These are phyloP conservation scores for Alouatta palliata DNA, from an alignment of 2,113 vertebrate genomes.

Conservation along the genomic window DNA sequence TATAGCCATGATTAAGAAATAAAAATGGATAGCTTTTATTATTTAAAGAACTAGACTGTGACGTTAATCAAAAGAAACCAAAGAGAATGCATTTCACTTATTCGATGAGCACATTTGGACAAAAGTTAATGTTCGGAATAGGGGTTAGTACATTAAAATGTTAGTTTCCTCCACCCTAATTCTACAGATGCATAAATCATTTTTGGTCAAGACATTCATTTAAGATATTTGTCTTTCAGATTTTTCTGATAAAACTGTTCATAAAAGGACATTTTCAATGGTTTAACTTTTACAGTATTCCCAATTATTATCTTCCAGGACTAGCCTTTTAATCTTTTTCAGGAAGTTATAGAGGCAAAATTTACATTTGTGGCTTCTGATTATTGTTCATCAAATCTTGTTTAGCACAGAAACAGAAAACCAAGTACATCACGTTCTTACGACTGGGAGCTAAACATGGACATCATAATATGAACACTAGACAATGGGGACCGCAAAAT, in stretches of 20 bases:
- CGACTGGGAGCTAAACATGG: too few relatives aligned
- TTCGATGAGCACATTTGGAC: background rate
- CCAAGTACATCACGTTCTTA: too few relatives aligned
- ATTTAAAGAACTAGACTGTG: background rate
- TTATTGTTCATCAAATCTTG: background rate
- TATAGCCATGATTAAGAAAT: background rate
- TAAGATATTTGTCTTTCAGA: background rate
- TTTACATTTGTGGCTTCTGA: background rate
- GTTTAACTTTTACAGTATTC: background rate
- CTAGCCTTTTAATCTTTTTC: background rate
- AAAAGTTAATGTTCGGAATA: background rate
- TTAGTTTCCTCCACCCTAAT: background rate
- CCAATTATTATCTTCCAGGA: background rate
- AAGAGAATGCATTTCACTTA: background rate
- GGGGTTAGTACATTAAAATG: background rate
- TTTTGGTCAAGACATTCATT: background rate
- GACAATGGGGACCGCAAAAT: too few relatives aligned
- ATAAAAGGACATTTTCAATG: background rate
- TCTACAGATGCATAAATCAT: background rate
- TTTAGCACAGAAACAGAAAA: too few relatives aligned
- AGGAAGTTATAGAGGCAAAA: background rate
- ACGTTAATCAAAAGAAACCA: constrained; percentile 42
- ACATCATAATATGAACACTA: too few relatives aligned
- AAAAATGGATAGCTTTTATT: constrained; percentile 7
- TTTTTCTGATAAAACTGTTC: background rate